Evolutionary conservation across 2,113 vertebrate genomes (phyloP).

Genomic region (Hippocampus barbouri): DNA sequence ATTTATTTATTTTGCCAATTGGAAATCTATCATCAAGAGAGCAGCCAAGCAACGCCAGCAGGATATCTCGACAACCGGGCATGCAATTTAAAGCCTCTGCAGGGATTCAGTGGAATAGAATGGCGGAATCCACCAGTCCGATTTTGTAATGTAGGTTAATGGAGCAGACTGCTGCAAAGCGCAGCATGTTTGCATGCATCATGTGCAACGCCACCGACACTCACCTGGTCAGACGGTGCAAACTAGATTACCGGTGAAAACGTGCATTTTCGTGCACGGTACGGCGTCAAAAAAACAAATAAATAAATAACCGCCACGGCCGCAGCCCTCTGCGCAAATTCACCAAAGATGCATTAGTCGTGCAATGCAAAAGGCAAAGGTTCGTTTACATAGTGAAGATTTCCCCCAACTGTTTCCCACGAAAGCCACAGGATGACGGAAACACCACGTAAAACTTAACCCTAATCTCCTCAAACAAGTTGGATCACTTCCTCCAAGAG

Average conservation of each 20-base stretch:
- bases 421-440: slow-evolving; percentile 51
- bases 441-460: slow-evolving; percentile 65
- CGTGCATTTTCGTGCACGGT: neutral
- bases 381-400: neutral
- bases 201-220: slow-evolving; percentile 41
- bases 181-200: slow-evolving; percentile 26
- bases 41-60: slow-evolving; percentile 12
- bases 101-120: slow-evolving; percentile 4
- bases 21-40: slow-evolving; percentile 19
- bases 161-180: slow-evolving; percentile 59
- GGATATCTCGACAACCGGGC: neutral
- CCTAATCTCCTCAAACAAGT: slow-evolving; percentile 72
- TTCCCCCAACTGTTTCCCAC: slow-evolving; percentile 21
- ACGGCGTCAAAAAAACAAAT: neutral
- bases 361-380: slow-evolving; percentile 8
- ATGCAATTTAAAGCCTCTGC: slow-evolving; percentile 20
- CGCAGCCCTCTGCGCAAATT: slow-evolving; percentile 19
- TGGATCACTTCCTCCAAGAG: slow-evolving; percentile 57
- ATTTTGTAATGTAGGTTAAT: slow-evolving; percentile 58
- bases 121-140: neutral
- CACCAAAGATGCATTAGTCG: neutral
- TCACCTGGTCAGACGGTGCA: slow-evolving; percentile 42
- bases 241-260: slow-evolving; percentile 4
- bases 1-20: neutral
- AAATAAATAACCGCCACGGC: neutral